Percentiles rank a stretch among this genome's conserved stretches.
These are phyloP conservation scores for Thamnaconus septentrionalis DNA, from an alignment of 2,113 vertebrate species.

Conservation along the genomic window DNA sequence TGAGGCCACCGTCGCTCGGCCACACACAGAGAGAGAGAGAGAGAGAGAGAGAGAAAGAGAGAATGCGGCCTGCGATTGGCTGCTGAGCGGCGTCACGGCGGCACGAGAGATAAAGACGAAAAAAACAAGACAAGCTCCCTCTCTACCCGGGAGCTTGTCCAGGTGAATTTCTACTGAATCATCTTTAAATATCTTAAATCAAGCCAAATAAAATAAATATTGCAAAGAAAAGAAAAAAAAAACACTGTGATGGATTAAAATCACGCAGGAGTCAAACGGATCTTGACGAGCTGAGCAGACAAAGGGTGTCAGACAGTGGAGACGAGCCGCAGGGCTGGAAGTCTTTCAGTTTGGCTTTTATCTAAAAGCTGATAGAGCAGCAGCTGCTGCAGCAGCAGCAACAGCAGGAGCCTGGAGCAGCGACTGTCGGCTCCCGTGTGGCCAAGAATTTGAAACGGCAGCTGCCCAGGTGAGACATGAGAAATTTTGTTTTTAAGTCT, in stretches of 20 bases:
- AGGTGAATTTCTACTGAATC: too few relatives aligned
- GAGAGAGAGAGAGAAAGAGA: too few relatives aligned
- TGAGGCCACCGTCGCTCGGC: not conserved
- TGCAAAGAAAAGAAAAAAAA: not conserved
- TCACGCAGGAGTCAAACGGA: not conserved
- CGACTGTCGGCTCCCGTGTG: not conserved
- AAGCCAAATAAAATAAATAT: too few relatives aligned
- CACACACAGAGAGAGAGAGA: too few relatives aligned
- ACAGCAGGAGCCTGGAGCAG: constrained; percentile 2
- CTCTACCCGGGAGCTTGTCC: too few relatives aligned
- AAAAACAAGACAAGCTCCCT: too few relatives aligned
- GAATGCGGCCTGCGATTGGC: too few relatives aligned
- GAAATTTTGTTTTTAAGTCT: constrained; percentile 11
- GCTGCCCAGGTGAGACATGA: constrained; percentile 9
- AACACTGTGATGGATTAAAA: not conserved
- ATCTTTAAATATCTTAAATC: too few relatives aligned
- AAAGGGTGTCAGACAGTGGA: not conserved
- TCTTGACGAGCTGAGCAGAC: not conserved
- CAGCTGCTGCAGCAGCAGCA: not conserved
- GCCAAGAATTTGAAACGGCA: constrained; percentile 17
- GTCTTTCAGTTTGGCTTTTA: constrained; percentile 1
- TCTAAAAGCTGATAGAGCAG: not conserved
- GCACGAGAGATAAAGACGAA: too few relatives aligned
- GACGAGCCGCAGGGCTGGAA: not conserved
- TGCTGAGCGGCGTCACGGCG: too few relatives aligned